A percentile compares a stretch with the other conserved stretches of the same genome.
Evolutionary conservation across 2,113 vertebrate species (phyloP).

Genomic region (Vireo altiloquus): DNA sequence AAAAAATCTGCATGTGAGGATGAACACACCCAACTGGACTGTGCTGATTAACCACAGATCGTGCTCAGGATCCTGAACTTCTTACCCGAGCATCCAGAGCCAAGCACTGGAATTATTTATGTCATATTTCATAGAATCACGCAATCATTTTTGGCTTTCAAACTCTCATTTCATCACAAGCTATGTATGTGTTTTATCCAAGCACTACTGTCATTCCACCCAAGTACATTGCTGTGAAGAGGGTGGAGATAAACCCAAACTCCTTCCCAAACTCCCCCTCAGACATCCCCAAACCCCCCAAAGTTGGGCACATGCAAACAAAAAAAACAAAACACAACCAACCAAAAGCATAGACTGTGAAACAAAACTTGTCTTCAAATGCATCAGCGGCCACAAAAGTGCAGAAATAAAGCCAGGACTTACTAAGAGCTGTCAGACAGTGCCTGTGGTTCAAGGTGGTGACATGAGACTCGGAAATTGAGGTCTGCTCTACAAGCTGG

Average conservation of each 20-base stretch:
- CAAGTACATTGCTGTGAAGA: background rate
- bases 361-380: background rate
- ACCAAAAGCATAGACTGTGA: background rate
- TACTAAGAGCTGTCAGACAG: constrained; percentile 68
- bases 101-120: background rate
- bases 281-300: too few species aligned
- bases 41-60: background rate
- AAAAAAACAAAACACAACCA: background rate
- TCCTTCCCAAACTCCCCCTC: background rate
- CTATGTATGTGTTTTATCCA: background rate
- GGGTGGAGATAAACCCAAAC: background rate
- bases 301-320: background rate
- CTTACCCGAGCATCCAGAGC: too few species aligned
- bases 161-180: background rate
- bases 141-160: too few species aligned
- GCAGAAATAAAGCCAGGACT: constrained; percentile 39
- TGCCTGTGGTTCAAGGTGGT: constrained; percentile 50
- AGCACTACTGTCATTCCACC: rapidly evolving
- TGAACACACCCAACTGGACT: too few species aligned
- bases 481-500: constrained; percentile 58
- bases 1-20: background rate
- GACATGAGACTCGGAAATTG: constrained; percentile 42
- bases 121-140: too few species aligned
- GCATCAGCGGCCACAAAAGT: background rate
- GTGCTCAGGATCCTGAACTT: background rate